phyloP scores from a whole-genome alignment of 1,140 invertebrate genomes.

The Microvelia longipes region DNA sequence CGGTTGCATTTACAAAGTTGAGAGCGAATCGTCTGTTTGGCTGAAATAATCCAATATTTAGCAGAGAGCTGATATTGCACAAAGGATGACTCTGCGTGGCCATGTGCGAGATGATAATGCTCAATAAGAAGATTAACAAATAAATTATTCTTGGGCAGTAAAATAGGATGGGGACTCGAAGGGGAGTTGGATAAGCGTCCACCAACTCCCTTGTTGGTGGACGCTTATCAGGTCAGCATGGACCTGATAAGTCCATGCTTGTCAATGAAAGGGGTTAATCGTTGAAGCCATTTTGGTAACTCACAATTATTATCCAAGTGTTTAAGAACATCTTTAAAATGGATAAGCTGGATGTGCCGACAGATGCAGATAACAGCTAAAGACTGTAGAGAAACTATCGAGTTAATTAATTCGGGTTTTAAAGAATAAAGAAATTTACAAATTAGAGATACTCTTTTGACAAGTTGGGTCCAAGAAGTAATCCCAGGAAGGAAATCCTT shows the following conservation, averaged over 20 bases:
- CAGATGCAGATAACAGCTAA: neutral
- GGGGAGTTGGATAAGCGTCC: neutral
- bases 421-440: neutral
- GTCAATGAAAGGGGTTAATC: neutral
- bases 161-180: neutral
- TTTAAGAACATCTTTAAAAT: neutral
- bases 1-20: neutral
- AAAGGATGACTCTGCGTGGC: neutral
- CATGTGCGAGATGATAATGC: neutral
- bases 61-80: neutral
- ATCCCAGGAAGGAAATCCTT: neutral
- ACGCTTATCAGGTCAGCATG: no score
- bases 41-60: neutral
- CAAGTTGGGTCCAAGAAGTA: neutral
- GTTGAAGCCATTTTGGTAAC: neutral
- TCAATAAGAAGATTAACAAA: neutral
- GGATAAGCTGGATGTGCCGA: neutral
- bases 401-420: neutral
- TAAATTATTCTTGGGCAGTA: neutral
- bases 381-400: neutral
- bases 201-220: no score
- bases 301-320: neutral
- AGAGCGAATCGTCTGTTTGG: neutral
- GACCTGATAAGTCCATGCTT: neutral
- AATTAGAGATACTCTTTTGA: neutral